Base-by-base conservation (phyloP, 1,140 invertebrate genomes). In the Zaprionus nigranus region DNA sequence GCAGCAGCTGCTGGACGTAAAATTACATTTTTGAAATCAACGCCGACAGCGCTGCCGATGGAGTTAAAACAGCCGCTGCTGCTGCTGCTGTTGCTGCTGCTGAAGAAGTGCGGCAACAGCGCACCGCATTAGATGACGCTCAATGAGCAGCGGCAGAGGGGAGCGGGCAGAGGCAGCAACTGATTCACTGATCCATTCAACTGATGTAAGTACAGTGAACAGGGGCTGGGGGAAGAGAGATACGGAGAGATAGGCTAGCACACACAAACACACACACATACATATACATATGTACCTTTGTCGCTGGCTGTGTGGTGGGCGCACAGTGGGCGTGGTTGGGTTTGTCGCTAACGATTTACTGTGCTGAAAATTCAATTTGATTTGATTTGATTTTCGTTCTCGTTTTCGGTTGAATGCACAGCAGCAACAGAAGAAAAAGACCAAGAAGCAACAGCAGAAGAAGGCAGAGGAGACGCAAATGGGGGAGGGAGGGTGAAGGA, bases 361-460 rank as follows among this genome's bases (percentile, higher is more conserved):
- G 46, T 78, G 81, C 78, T 81, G 82, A 87, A 91, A 91, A 91
- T 91, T 91, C 79, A 91, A 91, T 91, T 91, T 91, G 81, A 88
- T 88, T 88, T 90, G 83, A 91, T 91, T 91, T 91, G 87, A 91
- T 91, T 91, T 91, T 91, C 87, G 75, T 91, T 91, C 83, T 88
- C 81, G 81, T 87, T 91, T 87, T 88, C 88, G 79, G 88, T 80
- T 82, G 81, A 91, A 88, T 91, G 88, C 88, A 85, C 83, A 91
- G 43, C 65, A 71, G 51, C 63, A 72, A 22, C 54, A 51, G 17
- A 17, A 43, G 56, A 51, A 75, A 53, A 40, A 30, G 26, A 58
- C 65, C 69, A 40, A 58, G 40, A 36, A 60, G 66, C 13, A 26
- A 17, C 46, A 75, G 22, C 49, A 71, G 51, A 58, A 68, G 75